Evolutionary conservation across 23 tunicate species (phyloP), one percentile per base, ranked within the genome.

Genomic region (Halocynthia roretzi): DNA sequence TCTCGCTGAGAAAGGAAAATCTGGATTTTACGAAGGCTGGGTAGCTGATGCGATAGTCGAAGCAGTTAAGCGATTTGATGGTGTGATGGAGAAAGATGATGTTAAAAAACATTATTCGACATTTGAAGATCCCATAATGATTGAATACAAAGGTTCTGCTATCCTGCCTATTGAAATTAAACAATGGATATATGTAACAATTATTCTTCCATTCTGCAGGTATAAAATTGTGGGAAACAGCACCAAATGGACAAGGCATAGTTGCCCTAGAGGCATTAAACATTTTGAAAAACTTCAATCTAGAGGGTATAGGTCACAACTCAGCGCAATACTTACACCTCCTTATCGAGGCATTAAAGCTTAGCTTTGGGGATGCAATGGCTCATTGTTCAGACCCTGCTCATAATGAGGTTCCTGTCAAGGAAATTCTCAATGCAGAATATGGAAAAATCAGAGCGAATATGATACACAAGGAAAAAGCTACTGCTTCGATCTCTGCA

Each of bases 1-100:
- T 11, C 68, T 92, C 52, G 92, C 85, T 6, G 71, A 78, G 11
- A 75, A 86, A 61, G 98, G 98, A 62, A 85, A 85, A 65, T 81
- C 78, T 67, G 98, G 91, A 10, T 92, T 92, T 67, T 92, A 92
- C 61, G 78, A 82, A 44, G 98, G 98, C 6, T 92, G 98, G 98
- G 87, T 92, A 15, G 91, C 98, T 10, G 92, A 92, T 57, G 72
- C 82, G 19, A 82, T 92, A 20, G 98, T 92, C 23, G 82, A 68
- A n/a, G 73, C 74, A 2, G 80, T 86, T 7, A 44, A 79, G 18
- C 56, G 54, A 15, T 58, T 80, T 57, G 98, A 74, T 57, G 98
- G 98, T 23, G 87, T 86, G 6, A 31, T 92, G 67, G 56, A 50
- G 8, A 67, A 82, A 23, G 67, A 82, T 44, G 98, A 92, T 62